Conservation (phyloP, 2,888 invertebrate genomes). For the Hydrotaea cyrtoneurina region DNA sequence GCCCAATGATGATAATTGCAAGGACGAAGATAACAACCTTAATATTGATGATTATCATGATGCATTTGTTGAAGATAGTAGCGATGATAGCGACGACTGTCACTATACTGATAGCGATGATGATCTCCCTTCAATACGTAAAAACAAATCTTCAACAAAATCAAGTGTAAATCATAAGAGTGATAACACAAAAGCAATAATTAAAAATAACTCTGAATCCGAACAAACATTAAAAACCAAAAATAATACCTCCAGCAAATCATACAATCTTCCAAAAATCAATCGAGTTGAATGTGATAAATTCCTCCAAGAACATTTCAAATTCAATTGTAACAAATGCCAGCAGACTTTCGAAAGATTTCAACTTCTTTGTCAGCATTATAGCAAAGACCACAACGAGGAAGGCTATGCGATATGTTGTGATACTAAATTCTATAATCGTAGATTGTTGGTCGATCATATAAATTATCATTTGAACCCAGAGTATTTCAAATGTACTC, state of each 20-base stretch:
- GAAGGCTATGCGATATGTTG: constrained; percentile 78
- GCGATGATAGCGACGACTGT: no score
- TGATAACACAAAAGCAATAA: no score
- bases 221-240: background rate
- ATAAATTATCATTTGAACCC: constrained; percentile 77
- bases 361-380: constrained; percentile 71
- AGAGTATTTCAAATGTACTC: constrained; percentile 76
- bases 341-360: constrained; percentile 49
- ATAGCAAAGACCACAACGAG: constrained; percentile 68
- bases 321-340: constrained; percentile 56
- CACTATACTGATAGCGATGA: no score
- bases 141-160: background rate
- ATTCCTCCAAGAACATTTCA: constrained; percentile 53
- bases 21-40: background rate
- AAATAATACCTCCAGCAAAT: background rate
- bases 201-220: no score
- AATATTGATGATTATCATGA: no score
- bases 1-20: background rate
- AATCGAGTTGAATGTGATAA: constrained; percentile 55
- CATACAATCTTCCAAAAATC: constrained; percentile 11
- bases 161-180: no score
- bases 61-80: no score
- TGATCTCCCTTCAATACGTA: no score
- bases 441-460: constrained; percentile 77
- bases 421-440: constrained; percentile 76